phyloP scores from a whole-genome alignment of 1,140 invertebrate species.

The Phthorimaea operculella region DNA sequence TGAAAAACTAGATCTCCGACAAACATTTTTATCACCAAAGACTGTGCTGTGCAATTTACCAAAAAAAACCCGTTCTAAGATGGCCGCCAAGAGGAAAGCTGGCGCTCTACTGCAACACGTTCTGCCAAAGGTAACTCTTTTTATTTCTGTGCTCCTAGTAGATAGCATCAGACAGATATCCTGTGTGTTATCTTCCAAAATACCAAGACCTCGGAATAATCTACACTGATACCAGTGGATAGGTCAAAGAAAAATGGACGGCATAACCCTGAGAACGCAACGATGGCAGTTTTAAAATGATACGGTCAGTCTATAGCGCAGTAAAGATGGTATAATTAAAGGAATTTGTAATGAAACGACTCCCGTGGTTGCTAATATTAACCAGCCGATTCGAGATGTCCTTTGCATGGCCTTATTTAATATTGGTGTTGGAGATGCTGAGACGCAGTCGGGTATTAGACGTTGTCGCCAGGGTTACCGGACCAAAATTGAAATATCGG shows the following conservation, averaged over 20 bases:
- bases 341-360: constrained; percentile 49
- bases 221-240: constrained; percentile 7
- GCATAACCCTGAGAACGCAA: constrained; percentile 33
- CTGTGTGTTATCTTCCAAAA: constrained; percentile 1
- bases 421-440: constrained; percentile 20
- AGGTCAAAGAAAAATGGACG: constrained; percentile 27
- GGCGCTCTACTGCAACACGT: constrained; percentile 67
- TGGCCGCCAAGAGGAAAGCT: constrained; percentile 68
- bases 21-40: constrained; percentile 34
- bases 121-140: constrained; percentile 64
- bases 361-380: constrained; percentile 14
- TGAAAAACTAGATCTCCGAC: not conserved
- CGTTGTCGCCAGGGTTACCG: constrained; percentile 15
- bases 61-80: constrained; percentile 41
- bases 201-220: constrained; percentile 8
- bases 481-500: too few species aligned
- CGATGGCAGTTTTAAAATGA: constrained; percentile 36
- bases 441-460: constrained; percentile 41
- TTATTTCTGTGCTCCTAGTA: constrained; percentile 22
- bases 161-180: constrained; percentile 11
- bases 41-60: constrained; percentile 44
- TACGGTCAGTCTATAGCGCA: constrained; percentile 34
- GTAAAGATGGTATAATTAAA: constrained; percentile 57
- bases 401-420: constrained; percentile 5
- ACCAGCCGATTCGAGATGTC: constrained; percentile 24